A percentile compares a stretch with the other conserved stretches of the same genome.
Evolutionary conservation across 2,797 vertebrate species (phyloP).

Genomic region (Tadarida brasiliensis): DNA sequence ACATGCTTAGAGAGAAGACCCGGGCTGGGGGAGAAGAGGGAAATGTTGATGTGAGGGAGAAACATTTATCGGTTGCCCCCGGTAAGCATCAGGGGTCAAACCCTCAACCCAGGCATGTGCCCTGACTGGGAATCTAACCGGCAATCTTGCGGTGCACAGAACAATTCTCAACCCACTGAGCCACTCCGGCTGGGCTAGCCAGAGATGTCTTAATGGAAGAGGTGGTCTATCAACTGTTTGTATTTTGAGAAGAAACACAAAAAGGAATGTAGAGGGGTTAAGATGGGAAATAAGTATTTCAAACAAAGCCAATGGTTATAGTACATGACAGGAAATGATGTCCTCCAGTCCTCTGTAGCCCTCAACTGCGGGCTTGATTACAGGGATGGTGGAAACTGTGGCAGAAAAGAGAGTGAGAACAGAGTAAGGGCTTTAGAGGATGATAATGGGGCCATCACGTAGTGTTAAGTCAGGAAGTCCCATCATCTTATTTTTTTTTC

Average conservation of each 20-base stretch:
- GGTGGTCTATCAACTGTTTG: neutral
- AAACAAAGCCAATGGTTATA: neutral
- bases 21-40: too few species aligned
- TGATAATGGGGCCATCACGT: neutral
- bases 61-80: too few species aligned
- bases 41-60: too few species aligned
- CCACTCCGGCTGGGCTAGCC: neutral
- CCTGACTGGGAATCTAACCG: too few species aligned
- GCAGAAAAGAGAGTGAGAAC: neutral
- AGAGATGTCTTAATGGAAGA: neutral
- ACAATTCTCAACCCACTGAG: too few species aligned
- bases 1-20: too few species aligned
- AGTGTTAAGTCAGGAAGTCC: neutral
- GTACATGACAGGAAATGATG: neutral
- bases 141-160: too few species aligned
- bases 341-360: neutral
- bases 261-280: neutral
- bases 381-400: neutral
- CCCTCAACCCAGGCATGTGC: too few species aligned
- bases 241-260: neutral
- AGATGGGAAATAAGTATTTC: neutral
- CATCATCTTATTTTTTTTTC: neutral
- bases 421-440: neutral
- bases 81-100: too few species aligned
- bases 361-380: neutral